Evolutionary conservation across 2,113 vertebrate species (phyloP), one percentile per base, ranked within the genome.

Genomic region (Epinephelus moara): DNA sequence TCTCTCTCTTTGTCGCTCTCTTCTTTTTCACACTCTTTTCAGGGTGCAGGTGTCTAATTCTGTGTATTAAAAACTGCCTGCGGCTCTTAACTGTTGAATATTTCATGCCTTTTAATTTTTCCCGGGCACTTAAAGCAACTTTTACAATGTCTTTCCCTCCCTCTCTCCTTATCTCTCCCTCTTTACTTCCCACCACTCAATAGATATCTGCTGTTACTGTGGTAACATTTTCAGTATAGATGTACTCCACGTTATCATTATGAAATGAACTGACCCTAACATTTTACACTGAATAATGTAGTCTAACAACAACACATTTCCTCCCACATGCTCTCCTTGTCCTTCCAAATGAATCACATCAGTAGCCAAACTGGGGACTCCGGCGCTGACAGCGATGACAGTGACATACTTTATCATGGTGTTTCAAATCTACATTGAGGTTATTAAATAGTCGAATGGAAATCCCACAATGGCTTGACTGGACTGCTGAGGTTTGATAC

Each of bases 61-160:
- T 80, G 75, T 85, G 71, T 80, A 86, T 85, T 81, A 90, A 93
- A 90, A 93, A 91, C 79, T 82, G 89, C 87, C 82, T 85, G 70
- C 50, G 7, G 83, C 85, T 60, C 80, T 80, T 80, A 81, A 88
- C 85, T 91, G 75, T 85, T 92, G 84, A 92, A 94, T 93, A 92
- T 94, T 93, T 93, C 53, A 95, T 93, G 79, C 49, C 60, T 84
- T 93, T 89, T 78, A 68, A 87, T 93, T 93, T 85, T 93, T 85
- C 45, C 70, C n/a, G 4, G 55, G 53, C 76, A 86, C 78, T 87
- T 70, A 82, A 76, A 84, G 79, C 56, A 82, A 87, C 78, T 91
- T 89, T 90, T 78, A 82, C 70, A 84, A 80, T 45, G 27, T 80
- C 23, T 67, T 56, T 33, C 19, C 53, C 82, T 69, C 30, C 33